Evolutionary conservation across 2,888 invertebrate species (phyloP).

Genomic region (Drosophila affinis): DNA sequence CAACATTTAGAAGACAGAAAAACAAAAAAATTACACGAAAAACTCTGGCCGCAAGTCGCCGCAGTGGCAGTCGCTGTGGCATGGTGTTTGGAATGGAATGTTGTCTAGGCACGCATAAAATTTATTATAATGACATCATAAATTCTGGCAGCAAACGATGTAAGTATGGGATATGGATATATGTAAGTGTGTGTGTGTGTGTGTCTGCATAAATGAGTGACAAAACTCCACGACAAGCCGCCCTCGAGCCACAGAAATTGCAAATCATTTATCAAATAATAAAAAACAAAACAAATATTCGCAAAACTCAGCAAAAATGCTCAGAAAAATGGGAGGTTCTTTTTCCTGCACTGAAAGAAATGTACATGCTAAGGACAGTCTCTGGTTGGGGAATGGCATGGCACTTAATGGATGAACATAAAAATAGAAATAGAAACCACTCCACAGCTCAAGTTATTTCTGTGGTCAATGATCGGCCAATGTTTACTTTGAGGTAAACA

Average conservation of each 20-base stretch:
- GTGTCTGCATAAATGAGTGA: slow-evolving; percentile 46
- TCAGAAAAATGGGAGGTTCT: slow-evolving; percentile 14
- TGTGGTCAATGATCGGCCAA: neutral
- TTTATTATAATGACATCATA: slow-evolving; percentile 80
- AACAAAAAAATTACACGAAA: slow-evolving; percentile 29
- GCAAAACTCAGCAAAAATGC: slow-evolving; percentile 12
- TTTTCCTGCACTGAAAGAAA: neutral
- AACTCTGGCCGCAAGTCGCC: slow-evolving; percentile 38
- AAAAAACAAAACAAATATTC: slow-evolving; percentile 38
- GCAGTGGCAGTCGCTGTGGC: slow-evolving; percentile 18
- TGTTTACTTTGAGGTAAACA: neutral
- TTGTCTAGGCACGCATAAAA: slow-evolving; percentile 72
- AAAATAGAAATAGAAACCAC: neutral
- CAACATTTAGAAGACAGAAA: neutral
- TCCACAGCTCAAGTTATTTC: neutral
- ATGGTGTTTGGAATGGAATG: slow-evolving; percentile 31
- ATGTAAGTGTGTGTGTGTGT: slow-evolving; percentile 12
- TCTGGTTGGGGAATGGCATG: neutral
- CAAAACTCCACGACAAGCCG: slow-evolving; percentile 24
- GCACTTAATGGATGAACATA: neutral
- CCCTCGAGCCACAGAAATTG: slow-evolving; percentile 43
- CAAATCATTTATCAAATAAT: slow-evolving; percentile 60
- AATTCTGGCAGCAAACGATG: slow-evolving; percentile 54
- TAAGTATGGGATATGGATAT: slow-evolving; percentile 41
- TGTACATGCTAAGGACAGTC: neutral